Evolutionary conservation across 1,140 invertebrate species (phyloP), one percentile per base, ranked within the genome.

Genomic region (Rhyzopertha dominica): DNA sequence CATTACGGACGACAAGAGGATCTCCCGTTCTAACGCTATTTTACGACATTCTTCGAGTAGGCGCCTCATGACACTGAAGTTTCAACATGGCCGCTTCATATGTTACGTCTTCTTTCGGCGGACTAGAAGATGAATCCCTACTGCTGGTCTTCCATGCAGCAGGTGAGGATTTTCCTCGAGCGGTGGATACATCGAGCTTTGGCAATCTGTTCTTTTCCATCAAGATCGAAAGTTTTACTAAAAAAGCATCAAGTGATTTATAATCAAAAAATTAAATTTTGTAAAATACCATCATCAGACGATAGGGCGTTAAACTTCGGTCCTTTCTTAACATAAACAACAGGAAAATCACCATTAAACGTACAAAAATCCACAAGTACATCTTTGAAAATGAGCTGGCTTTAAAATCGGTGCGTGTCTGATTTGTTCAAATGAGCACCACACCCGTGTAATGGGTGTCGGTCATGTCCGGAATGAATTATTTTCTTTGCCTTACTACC

Each of bases 371-470:
- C 92, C 16, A 75, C 68, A 1, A 97, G 66, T 62, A 83, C 82
- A 1, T 82, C 79, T 43, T 91, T 83, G 19, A 90, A 74, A 0
- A 93, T 80, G 49, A 98, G 71, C 62, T 87, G 81, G 32, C 85
- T 80, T 18, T 96, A 62, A 25, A 97, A 69, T 4, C 91, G 73
- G 64, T 90, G 85, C 19, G 84, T 74, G 63, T 96, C 90, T 18
- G 66, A 66, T 53, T 81, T 78, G 5, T 74, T 69, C 79, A 88
- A 90, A 1, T 68, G 58, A 56, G 76, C 78, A 0, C 81, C 76
- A 19, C 68, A 64, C 1, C 81, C 84, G 68, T 85, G 81, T 16
- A 85, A 61, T 2, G 69, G 54, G 43, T 77, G 67, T 24, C 71
- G 74, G 41, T 83, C 71, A 53, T 89, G 80, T 30, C 77, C 75